Evolutionary conservation across 1,140 invertebrate species (phyloP).

Genomic region (Araneus ventricosus): DNA sequence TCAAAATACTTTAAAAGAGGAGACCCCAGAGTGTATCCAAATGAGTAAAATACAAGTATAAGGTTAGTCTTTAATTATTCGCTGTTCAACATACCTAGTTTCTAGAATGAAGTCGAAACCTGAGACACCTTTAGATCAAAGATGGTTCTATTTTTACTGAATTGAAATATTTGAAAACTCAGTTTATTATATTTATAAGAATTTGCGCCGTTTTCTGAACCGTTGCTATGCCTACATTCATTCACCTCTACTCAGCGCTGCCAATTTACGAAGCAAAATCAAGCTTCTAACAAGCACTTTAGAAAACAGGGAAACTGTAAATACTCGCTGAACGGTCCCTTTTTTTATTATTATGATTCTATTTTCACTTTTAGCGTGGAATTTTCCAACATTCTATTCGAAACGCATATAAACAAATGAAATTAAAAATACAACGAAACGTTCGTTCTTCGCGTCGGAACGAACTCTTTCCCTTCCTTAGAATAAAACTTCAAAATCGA

Average conservation of each 20-base stretch:
- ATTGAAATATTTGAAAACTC: not conserved
- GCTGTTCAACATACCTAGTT: no score
- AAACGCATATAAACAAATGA: conserved; percentile 67
- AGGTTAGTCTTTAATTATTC: no score
- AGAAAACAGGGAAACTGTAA: conserved; percentile 46
- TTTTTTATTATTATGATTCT: not conserved
- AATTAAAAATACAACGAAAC: conserved; percentile 68
- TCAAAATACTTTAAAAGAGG: no score
- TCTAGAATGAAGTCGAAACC: not conserved
- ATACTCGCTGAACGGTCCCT: not conserved
- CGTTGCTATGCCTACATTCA: conserved; percentile 50
- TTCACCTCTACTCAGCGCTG: not conserved
- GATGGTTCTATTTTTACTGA: not conserved
- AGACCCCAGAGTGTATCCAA: no score
- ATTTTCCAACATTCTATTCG: not conserved
- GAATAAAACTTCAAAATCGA: conserved; percentile 41
- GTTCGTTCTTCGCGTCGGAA: conserved; percentile 19
- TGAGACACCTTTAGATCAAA: not conserved
- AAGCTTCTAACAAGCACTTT: conserved; percentile 71
- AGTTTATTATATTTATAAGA: conserved; percentile 55
- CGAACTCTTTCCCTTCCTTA: not conserved
- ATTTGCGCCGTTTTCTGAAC: not conserved
- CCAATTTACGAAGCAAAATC: conserved; percentile 62
- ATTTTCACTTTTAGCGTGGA: not conserved
- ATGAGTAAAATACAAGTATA: no score